Conservation (phyloP, 2,888 invertebrate genomes). For the Falcaria lacertinaria region DNA sequence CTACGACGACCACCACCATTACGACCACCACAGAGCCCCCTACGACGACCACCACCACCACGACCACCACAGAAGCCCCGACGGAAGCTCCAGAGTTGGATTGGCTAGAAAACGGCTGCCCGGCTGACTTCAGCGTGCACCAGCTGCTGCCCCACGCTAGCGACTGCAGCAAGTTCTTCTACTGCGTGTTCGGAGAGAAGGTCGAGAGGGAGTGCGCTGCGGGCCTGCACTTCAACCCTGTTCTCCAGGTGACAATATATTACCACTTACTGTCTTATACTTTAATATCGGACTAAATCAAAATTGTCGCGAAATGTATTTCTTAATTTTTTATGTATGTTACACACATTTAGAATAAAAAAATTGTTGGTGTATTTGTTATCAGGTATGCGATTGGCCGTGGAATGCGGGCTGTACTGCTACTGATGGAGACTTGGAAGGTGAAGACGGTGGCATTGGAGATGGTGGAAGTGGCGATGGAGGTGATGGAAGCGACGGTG, state of each 20-base stretch:
- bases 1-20: background rate
- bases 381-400: constrained; percentile 29
- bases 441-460: constrained; percentile 1
- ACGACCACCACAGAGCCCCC: background rate
- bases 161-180: constrained; percentile 41
- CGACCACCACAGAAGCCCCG: background rate
- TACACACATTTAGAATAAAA: too few relatives aligned
- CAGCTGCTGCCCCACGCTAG: constrained; percentile 39
- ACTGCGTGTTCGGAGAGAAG: constrained; percentile 38
- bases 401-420: constrained; percentile 19
- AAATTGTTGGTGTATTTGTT: too few relatives aligned
- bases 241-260: too few relatives aligned
- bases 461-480: background rate
- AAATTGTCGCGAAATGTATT: too few relatives aligned
- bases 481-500: background rate
- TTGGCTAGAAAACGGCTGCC: constrained; percentile 19
- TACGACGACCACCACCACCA: background rate
- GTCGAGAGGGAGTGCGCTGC: constrained; percentile 28
- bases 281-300: too few relatives aligned
- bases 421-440: constrained; percentile 4
- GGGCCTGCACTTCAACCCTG: constrained; percentile 33
- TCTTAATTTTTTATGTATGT: too few relatives aligned
- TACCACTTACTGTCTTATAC: too few relatives aligned
- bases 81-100: background rate
- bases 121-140: constrained; percentile 11